Evolutionary conservation across 1,140 invertebrate species (phyloP), one percentile per base, ranked within the genome.

Genomic region (Zaprionus ornatus): DNA sequence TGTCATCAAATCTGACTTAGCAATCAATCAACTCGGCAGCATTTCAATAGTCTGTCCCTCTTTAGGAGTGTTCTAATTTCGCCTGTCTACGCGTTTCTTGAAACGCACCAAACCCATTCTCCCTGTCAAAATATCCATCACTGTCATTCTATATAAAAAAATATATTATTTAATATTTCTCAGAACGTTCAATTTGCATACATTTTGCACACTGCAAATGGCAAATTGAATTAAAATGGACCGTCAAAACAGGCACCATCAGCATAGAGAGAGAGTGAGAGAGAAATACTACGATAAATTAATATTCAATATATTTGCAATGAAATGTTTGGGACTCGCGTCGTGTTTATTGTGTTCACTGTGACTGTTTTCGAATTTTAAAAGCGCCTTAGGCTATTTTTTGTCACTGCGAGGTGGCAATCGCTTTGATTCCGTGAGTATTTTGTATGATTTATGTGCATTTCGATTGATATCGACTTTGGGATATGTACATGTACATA

Each of bases 281-380:
- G 54, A 27, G 37, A 48, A 64, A 68, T 42, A 50, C 56, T 60
- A 55, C 54, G 73, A 52, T 37, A 65, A 87, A 87, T 87, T 87
- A 77, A 83, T 87, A 87, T 86, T 86, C 76, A 87, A 87, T 87
- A 87, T 87, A 87, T 77, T 83, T 72, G 70, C 72, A 87, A 74
- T 82, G 66, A 83, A 87, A 83, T 87, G 77, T 88, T 87, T 83
- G 74, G 65, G 66, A 82, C 83, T 80, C 78, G 80, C 57, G 62
- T 78, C 79, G 65, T 88, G 80, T 77, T 80, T 74, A 77, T 87
- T 86, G 77, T 83, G 77, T 71, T 77, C 32, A 37, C 59, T 27
- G 64, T 80, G 83, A 87, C 83, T 77, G 83, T 82, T 87, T 72
- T 70, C 77, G 83, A 83, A 87, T 88, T 88, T 87, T 72, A 68